Evolutionary conservation across 2,113 vertebrate species (phyloP), one percentile per base, ranked within the genome.

Genomic region (Speoplatyrhinus poulsoni): DNA sequence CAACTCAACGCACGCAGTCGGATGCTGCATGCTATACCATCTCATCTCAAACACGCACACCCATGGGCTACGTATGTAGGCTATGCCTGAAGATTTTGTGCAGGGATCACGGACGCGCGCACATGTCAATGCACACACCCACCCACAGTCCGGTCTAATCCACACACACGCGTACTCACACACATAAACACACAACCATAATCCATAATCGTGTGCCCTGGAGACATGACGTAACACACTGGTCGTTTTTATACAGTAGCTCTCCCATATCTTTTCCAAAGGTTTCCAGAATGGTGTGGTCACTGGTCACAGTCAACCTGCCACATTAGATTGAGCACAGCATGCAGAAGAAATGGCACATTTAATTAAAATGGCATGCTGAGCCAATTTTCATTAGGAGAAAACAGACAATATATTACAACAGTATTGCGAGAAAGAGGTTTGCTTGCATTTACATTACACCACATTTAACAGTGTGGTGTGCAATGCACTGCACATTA

Each of bases 151-250:
- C 13, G 36, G 49, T 52, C 11, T 15, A 52, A 12, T 11, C 49
- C 54, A 19, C 26, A n/a, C 63, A 52, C 61, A 52, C 5, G 13
- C 55, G 16, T 59, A 55, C 74, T 70, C 77, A 72, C 63, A 65
- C 50, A 15, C 75, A 72, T 74, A 65, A 50, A 66, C 63, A 12
- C 69, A 33, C 47, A 50, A 48, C 66, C 64, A 58, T 88, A 78
- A 86, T 81, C 81, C 80, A 82, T 69, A 77, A 75, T 85, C 73
- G 77, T 90, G 71, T 82, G 83, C 73, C 81, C 62, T 76, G 59
- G 79, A 88, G 82, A 84, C 76, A 89, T 91, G 89, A 89, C 82
- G 85, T 87, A 91, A 85, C 82, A 74, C 69, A 60, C 58, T 55
- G 62, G n/a, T 68, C 67, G 69, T 59, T 75, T 78, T 73, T 76